These are phyloP conservation scores for Alcedo quadribrachys DNA, from an alignment of 2,797 vertebrate species.

Conservation along the genomic window DNA sequence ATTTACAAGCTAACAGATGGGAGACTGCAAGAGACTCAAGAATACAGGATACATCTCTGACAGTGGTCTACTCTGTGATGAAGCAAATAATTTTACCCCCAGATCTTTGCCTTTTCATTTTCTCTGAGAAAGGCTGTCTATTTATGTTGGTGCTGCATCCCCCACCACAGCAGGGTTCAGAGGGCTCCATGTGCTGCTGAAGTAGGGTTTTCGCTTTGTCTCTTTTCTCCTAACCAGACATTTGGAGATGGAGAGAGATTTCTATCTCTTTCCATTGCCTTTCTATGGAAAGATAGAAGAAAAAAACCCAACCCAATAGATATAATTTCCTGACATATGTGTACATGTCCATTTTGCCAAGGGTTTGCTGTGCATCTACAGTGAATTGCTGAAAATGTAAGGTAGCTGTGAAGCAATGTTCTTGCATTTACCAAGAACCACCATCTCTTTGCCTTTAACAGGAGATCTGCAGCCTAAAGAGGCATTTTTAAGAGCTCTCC, in stretches of 20 bases:
- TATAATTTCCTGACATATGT: neutral
- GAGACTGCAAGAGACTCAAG: neutral
- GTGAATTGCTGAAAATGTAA: conserved; percentile 23
- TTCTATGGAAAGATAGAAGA: neutral
- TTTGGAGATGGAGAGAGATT: neutral
- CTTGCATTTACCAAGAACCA: conserved; percentile 5
- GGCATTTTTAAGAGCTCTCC: conserved; percentile 63
- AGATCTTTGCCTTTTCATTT: neutral
- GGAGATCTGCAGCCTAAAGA: conserved; percentile 47
- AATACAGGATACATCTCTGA: neutral
- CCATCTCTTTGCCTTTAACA: conserved; percentile 45
- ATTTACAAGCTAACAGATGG: neutral
- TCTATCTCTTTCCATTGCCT: neutral
- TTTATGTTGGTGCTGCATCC: neutral
- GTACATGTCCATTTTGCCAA: neutral
- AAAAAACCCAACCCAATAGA: neutral
- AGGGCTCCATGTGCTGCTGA: neutral
- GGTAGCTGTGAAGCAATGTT: conserved; percentile 3
- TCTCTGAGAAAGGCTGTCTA: neutral
- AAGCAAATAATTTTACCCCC: neutral
- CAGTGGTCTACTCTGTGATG: neutral
- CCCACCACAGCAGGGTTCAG: neutral
- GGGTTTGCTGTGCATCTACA: neutral
- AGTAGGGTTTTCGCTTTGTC: neutral
- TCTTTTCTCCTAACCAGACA: neutral